A percentile compares a stretch with the other conserved stretches of the same genome.
Evolutionary conservation across 2,888 invertebrate species (phyloP).

Genomic region (Rhagium mordax): DNA sequence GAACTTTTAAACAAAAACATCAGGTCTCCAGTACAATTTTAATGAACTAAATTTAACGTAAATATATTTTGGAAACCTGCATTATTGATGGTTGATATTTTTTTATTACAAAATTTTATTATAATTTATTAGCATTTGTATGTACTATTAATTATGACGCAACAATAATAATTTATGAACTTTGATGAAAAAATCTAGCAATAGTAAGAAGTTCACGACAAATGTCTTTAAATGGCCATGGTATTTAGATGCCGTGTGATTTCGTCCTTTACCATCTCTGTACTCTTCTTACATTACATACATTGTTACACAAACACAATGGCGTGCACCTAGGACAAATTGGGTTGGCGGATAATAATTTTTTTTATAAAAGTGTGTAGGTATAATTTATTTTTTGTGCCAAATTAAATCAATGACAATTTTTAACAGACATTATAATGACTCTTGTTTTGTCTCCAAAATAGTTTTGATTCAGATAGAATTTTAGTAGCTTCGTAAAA

Average conservation of each 20-base stretch:
- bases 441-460: no score
- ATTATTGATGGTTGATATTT: no score
- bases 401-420: no score
- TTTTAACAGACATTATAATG: no score
- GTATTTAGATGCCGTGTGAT: constrained; percentile 7
- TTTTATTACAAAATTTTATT: not conserved
- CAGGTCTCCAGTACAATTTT: no score
- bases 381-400: no score
- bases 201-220: not conserved
- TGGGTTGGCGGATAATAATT: not conserved
- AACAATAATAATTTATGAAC: not conserved
- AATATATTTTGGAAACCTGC: no score
- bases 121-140: not conserved
- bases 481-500: no score
- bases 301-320: not conserved
- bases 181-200: not conserved
- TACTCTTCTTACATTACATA: not conserved
- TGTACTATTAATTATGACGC: not conserved
- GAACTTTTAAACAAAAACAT: not conserved
- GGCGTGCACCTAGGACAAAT: not conserved
- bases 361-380: no score
- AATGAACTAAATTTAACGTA: no score
- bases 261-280: not conserved
- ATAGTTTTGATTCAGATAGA: no score
- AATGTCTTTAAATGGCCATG: constrained; percentile 3